A percentile compares a stretch with the other conserved stretches of the same genome.
Conservation (phyloP, 2,113 vertebrate species). For the Eclectus roratus region DNA sequence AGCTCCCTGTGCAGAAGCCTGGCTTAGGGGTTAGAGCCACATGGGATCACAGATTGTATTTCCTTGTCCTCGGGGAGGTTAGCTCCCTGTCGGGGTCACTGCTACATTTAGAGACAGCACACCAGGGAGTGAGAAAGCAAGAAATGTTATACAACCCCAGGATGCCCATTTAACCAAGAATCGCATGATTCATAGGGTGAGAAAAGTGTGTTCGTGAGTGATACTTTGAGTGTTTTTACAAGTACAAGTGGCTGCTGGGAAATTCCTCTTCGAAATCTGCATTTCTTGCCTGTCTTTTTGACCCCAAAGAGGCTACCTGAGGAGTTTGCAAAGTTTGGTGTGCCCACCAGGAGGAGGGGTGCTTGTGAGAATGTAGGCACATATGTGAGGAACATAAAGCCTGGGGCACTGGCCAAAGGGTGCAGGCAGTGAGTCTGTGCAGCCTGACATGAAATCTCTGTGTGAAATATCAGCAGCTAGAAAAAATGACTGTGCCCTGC, state of each 20-base stretch:
- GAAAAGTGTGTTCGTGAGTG: background rate
- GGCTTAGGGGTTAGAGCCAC: background rate
- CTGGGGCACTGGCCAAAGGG: background rate
- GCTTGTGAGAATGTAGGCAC: background rate
- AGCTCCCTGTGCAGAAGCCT: background rate
- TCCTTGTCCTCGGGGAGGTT: background rate
- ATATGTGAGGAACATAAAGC: fast-evolving
- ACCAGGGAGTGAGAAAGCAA: background rate
- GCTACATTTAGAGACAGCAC: background rate
- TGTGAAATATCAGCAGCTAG: background rate
- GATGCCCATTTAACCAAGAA: background rate
- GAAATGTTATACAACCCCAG: background rate
- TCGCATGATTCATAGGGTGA: background rate
- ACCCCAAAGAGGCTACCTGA: background rate
- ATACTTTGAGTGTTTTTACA: background rate
- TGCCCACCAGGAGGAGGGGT: background rate
- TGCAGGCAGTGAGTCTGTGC: background rate
- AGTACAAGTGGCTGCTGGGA: background rate
- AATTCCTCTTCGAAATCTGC: background rate
- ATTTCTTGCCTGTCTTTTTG: background rate
- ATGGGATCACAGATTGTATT: background rate
- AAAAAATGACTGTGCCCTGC: background rate
- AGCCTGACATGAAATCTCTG: background rate
- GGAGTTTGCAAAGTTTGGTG: background rate
- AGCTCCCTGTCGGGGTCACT: background rate